Evolutionary conservation across 2,888 invertebrate genomes (phyloP), one percentile per base, ranked within the genome.

Genomic region (Petrolisthes cinctipes): DNA sequence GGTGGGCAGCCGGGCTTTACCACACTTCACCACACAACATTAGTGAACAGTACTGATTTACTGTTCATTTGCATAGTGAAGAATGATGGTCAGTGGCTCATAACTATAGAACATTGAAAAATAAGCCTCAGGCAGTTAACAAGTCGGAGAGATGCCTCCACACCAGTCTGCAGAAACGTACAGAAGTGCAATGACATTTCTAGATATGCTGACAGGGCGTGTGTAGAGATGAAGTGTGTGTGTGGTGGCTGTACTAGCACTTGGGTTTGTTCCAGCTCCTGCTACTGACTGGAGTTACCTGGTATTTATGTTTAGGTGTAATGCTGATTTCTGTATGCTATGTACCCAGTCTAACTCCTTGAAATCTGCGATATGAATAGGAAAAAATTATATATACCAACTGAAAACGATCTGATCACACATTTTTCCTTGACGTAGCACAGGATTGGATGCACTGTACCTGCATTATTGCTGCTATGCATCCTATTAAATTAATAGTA

Each of bases 221-320:
- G 71, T 7, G 71, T 71, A 20, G 20, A 71, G n/a, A 71, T 20
- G 20, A n/a, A 37, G 37, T 37, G 37, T 37, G 37, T 37, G 37
- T 37, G 17, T 71, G 71, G 20, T n/a, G n/a, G n/a, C 6, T 20
- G 20, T 20, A n/a, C 71, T 71, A 20, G 20, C 7, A 71, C 14
- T 71, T 3, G 20, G 20, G n/a, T 17, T 71, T 17, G 14, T 71
- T n/a, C 71, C 14, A 71, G 20, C 71, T 71, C 20, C 20, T 20
- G 71, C 71, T 71, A 17, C 71, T 71, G 71, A 71, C 71, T 71
- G 71, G 14, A 20, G 37, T 37, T 37, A 37, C 37, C 71, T n/a
- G 20, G 14, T 71, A 71, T 71, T 71, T 71, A 71, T 71, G 71
- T 71, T 20, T 71, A 71, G 71, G 20, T 71, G 71, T 71, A n/a